These are phyloP conservation scores for Lepidocyrtoides sp. DNA, from an alignment of 2,888 invertebrate genomes.

Conservation along the genomic window DNA sequence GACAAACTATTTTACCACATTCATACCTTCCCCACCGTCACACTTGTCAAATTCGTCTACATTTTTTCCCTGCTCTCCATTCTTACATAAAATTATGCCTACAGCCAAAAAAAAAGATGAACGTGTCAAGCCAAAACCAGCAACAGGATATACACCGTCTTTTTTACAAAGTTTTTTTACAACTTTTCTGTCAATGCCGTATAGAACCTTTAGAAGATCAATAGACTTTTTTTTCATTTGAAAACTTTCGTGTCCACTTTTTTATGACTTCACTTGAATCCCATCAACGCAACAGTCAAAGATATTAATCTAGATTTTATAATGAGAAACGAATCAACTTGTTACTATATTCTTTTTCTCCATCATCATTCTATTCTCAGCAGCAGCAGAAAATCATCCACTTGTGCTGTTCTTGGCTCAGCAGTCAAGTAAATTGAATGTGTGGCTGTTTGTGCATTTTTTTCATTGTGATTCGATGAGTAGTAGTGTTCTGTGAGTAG, in stretches of 20 bases:
- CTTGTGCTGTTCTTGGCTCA: slow-evolving; percentile 50
- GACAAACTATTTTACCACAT: neutral
- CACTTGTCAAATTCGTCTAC: slow-evolving; percentile 43
- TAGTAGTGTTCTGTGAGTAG: neutral
- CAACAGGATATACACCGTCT: slow-evolving; percentile 28
- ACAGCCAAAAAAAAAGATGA: neutral
- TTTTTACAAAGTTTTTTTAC: no score
- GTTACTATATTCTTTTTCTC: neutral
- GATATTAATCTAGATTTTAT: slow-evolving; percentile 62
- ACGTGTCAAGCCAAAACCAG: neutral
- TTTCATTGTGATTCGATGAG: neutral
- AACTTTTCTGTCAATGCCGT: neutral
- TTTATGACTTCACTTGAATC: slow-evolving; percentile 23
- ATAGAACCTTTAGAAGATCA: no score
- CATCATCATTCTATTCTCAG: neutral
- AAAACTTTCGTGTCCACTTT: slow-evolving; percentile 37
- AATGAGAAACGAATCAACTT: slow-evolving; percentile 59
- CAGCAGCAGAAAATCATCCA: slow-evolving; percentile 9
- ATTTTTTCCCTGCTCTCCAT: slow-evolving; percentile 16
- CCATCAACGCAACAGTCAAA: slow-evolving; percentile 40
- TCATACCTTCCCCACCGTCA: neutral
- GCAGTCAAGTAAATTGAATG: slow-evolving; percentile 51
- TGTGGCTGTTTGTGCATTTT: slow-evolving; percentile 44
- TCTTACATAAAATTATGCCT: neutral
- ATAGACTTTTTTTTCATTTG: neutral